These are phyloP conservation scores for Phania funesta DNA, from an alignment of 2,888 invertebrate species.

Conservation along the genomic window DNA sequence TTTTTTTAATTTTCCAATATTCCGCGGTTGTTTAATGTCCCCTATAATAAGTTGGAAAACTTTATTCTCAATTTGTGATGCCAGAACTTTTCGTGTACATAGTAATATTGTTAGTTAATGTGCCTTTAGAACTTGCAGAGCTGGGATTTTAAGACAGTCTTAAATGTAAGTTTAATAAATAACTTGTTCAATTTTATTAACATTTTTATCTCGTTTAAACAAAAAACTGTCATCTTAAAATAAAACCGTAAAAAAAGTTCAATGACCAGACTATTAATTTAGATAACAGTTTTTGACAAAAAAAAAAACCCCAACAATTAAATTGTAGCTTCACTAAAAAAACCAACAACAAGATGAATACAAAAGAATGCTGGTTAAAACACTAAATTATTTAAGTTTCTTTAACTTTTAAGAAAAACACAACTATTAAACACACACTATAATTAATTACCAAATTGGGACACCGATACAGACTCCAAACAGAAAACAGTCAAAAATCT, in stretches of 20 bases:
- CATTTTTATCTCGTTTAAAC: too few species aligned
- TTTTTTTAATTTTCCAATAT: too few species aligned
- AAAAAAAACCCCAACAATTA: constrained; percentile 12
- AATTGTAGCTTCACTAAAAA: constrained; percentile 14
- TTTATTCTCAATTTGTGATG: too few species aligned
- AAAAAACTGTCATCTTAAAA: background rate
- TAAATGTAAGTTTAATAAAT: too few species aligned
- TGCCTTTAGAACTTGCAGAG: too few species aligned
- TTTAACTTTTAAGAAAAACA: constrained; percentile 9
- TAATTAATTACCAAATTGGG: constrained; percentile 66
- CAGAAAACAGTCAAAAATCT: constrained; percentile 27
- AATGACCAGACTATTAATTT: background rate
- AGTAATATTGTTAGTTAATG: too few species aligned
- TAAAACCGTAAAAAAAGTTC: constrained; percentile 26
- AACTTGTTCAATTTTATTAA: too few species aligned
- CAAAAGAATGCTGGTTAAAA: background rate
- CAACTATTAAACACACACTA: constrained; percentile 56
- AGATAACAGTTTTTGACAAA: constrained; percentile 11
- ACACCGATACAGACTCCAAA: constrained; percentile 29
- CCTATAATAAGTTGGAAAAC: too few species aligned
- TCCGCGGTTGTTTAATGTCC: too few species aligned
- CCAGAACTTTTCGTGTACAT: too few species aligned
- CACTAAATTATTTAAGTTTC: constrained; percentile 4
- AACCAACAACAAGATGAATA: background rate
- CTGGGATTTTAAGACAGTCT: too few species aligned